Conservation (phyloP, 2,797 vertebrate genomes). For the Distichodus sexfasciatus region DNA sequence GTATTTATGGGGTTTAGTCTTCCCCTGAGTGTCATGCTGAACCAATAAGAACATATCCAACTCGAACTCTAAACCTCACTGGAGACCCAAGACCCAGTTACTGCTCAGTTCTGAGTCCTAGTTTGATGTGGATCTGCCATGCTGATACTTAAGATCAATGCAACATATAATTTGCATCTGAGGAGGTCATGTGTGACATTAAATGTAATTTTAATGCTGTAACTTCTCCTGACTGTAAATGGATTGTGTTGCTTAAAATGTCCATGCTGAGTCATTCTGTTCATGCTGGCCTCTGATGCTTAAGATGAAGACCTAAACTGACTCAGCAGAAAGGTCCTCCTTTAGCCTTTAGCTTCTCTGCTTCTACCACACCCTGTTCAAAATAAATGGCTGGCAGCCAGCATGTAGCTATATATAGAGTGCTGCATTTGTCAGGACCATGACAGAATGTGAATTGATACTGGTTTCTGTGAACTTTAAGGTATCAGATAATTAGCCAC, state of each 20-base stretch:
- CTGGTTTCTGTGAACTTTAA: slow-evolving; percentile 1
- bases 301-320: background rate
- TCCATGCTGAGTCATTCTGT: background rate
- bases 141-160: background rate
- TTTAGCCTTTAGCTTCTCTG: background rate
- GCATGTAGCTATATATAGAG: slow-evolving; percentile 48
- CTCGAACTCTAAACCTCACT: background rate
- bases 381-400: slow-evolving; percentile 38
- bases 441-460: slow-evolving; percentile 53
- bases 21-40: background rate
- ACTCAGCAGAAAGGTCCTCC: slow-evolving; percentile 15
- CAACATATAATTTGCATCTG: too few relatives aligned
- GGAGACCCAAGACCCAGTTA: background rate
- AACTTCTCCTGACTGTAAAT: too few relatives aligned
- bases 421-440: slow-evolving; percentile 43
- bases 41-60: background rate
- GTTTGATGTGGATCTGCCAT: background rate
- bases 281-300: background rate
- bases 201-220: too few relatives aligned
- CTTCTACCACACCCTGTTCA: slow-evolving; percentile 10
- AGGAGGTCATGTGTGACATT: too few relatives aligned
- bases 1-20: background rate
- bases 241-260: too few relatives aligned
- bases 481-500: slow-evolving; percentile 9
- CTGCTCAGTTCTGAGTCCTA: background rate